Percentiles rank a stretch among this genome's conserved stretches.
Conservation (phyloP, 92 coral and sea anemone species). For the Actinernus sp. region DNA sequence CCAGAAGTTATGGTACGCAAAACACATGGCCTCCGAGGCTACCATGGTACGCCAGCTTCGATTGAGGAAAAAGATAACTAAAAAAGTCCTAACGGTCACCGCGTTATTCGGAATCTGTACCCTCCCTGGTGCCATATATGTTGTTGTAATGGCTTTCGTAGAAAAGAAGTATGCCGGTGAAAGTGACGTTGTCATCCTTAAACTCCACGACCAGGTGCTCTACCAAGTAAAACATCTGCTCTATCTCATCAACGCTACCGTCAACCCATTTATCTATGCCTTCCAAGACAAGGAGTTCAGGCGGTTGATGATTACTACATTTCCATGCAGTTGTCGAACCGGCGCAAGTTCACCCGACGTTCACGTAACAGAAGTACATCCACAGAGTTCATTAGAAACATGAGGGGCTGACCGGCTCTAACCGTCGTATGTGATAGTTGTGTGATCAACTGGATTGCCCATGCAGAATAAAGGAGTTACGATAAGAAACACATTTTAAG, state of each 20-base stretch:
- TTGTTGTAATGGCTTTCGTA: too few relatives aligned
- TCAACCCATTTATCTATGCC: not conserved
- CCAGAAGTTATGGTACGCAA: not conserved
- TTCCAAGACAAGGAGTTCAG: not conserved
- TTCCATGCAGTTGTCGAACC: too few relatives aligned
- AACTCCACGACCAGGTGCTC: not conserved
- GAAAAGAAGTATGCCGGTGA: not conserved
- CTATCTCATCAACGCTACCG: not conserved
- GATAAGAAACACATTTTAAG: too few relatives aligned
- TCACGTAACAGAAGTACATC: too few relatives aligned
- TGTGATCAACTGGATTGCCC: too few relatives aligned
- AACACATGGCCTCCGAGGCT: not conserved
- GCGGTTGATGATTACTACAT: not conserved
- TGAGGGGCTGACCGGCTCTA: too few relatives aligned
- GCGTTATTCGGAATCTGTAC: not conserved
- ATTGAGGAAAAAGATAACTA: not conserved
- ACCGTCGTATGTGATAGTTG: too few relatives aligned
- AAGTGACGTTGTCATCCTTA: not conserved
- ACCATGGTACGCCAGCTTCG: not conserved
- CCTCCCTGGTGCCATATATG: not conserved
- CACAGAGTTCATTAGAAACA: too few relatives aligned
- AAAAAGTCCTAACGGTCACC: not conserved
- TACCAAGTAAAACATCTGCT: not conserved
- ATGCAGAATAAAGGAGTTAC: too few relatives aligned
- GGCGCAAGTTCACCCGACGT: too few relatives aligned